phyloP scores from a whole-genome alignment of 2,797 vertebrate species.

The Prunella strophiata region DNA sequence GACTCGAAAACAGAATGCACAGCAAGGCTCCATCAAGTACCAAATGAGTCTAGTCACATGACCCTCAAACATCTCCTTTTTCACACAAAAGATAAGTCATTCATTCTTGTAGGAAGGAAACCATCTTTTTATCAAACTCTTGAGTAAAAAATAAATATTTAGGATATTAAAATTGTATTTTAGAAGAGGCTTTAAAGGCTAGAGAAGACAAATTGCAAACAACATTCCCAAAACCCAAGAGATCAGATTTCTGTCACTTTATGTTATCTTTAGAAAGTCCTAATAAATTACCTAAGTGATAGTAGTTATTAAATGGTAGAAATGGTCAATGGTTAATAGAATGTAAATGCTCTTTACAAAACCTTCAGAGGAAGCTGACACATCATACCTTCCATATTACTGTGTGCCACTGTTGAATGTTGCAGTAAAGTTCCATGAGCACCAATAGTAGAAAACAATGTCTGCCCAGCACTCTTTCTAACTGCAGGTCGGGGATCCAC shows the following conservation, averaged over 20 bases:
- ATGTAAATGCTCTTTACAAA: background rate
- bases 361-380: background rate
- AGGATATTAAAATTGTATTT: background rate
- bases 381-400: constrained; percentile 96
- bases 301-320: background rate
- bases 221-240: background rate
- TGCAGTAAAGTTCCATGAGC: constrained; percentile 96
- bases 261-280: background rate
- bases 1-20: background rate
- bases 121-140: background rate
- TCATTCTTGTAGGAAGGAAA: background rate
- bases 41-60: background rate
- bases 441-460: constrained; percentile 94
- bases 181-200: background rate
- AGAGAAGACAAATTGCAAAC: background rate
- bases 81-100: background rate
- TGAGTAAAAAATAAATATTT: background rate
- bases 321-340: background rate
- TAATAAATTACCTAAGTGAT: background rate
- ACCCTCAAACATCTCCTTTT: background rate
- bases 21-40: background rate
- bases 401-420: constrained; percentile 93
- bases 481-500: constrained; percentile 96
- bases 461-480: constrained; percentile 96
- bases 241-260: background rate